A percentile compares a stretch with the other conserved stretches of the same genome.
phyloP scores from a whole-genome alignment of 2,113 vertebrate genomes.

The Zapornia atra region DNA sequence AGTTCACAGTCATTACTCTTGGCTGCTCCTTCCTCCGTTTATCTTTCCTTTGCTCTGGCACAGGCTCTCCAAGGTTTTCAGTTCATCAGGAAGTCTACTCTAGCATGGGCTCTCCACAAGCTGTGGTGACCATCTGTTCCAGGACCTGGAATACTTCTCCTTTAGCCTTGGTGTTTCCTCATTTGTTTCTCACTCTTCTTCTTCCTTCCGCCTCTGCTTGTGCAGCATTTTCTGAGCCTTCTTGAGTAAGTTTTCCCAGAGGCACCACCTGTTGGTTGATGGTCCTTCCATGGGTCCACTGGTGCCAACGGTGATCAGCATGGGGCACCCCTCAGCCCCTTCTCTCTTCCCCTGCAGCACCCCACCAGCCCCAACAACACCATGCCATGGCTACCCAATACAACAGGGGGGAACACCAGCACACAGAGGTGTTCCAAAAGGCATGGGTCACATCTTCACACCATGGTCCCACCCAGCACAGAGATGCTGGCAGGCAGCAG shows the following conservation, averaged over 20 bases:
- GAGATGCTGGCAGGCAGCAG: accelerated
- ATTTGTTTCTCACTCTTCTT: background rate
- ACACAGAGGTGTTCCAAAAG: background rate
- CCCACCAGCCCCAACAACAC: background rate
- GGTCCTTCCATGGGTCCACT: background rate
- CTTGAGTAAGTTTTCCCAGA: background rate
- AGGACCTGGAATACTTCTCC: background rate
- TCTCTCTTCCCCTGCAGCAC: background rate
- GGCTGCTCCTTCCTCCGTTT: background rate
- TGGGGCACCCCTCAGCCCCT: background rate
- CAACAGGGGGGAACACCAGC: background rate
- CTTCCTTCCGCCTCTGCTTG: background rate
- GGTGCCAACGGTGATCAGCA: background rate
- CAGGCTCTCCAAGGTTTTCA: background rate
- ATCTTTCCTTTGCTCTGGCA: background rate
- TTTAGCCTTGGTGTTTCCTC: background rate
- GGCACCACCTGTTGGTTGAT: background rate
- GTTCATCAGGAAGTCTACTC: background rate
- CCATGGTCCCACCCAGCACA: background rate
- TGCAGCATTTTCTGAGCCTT: background rate
- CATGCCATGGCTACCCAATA: accelerated
- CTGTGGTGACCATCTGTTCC: background rate
- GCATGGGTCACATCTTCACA: background rate
- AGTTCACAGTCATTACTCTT: background rate
- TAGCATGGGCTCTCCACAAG: background rate